These are phyloP conservation scores for Micropoecilia bifurca DNA, from an alignment of 2,797 vertebrate species.

Conservation along the genomic window DNA sequence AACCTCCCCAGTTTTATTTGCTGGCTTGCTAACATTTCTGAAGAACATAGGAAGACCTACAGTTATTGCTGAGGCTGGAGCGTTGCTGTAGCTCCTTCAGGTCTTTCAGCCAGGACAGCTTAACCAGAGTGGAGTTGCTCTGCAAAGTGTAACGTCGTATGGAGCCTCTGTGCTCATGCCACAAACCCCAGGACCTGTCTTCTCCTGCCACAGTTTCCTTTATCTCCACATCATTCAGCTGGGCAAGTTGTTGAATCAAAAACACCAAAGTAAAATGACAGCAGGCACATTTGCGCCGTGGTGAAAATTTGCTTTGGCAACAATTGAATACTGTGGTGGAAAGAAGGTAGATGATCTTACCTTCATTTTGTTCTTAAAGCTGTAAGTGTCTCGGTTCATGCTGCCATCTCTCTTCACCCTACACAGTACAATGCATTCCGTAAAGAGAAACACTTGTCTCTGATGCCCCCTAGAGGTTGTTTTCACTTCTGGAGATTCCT, in stretches of 20 bases:
- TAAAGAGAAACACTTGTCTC: constrained; percentile 95
- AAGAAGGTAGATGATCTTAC: constrained; percentile 63
- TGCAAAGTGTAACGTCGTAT: constrained; percentile 92
- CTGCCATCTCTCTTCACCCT: constrained; percentile 89
- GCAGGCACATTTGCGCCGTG: background rate
- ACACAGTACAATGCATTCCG: constrained; percentile 92
- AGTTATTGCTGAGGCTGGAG: constrained; percentile 83
- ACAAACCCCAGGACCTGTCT: constrained; percentile 92
- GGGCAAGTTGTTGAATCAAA: constrained; percentile 11
- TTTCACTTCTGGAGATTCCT: constrained; percentile 90
- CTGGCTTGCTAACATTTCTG: background rate
- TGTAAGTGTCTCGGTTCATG: constrained; percentile 86
- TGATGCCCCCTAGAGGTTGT: constrained; percentile 93
- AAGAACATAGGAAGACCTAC: constrained; percentile 74
- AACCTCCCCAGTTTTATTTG: background rate
- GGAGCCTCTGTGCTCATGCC: constrained; percentile 93
- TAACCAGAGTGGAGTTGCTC: constrained; percentile 87
- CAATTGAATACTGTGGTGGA: background rate
- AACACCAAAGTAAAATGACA: constrained; percentile 4
- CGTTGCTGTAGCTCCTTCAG: constrained; percentile 90
- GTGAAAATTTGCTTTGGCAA: background rate
- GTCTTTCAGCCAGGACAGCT: constrained; percentile 96
- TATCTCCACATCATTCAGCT: constrained; percentile 93
- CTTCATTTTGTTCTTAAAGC: constrained; percentile 99
- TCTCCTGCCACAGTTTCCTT: constrained; percentile 91